Evolutionary conservation across 2,797 vertebrate genomes (phyloP).

Genomic region (Sylvilagus floridanus): DNA sequence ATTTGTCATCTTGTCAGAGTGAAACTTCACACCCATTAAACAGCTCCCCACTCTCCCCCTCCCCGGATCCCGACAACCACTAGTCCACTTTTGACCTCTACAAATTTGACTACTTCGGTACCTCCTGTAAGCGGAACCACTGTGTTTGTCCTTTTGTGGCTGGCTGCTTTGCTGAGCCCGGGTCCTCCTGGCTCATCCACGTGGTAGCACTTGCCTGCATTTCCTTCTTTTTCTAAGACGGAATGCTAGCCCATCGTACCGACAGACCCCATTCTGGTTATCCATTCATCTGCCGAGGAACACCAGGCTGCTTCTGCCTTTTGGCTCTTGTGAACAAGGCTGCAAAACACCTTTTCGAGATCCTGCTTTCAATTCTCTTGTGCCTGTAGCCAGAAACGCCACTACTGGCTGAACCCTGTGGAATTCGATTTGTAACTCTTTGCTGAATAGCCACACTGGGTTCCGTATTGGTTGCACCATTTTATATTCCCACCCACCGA

Average conservation of each 20-base stretch:
- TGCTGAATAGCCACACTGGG: too few relatives aligned
- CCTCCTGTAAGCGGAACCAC: not conserved
- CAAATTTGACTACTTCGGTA: not conserved
- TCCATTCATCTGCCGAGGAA: not conserved
- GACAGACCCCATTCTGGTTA: not conserved
- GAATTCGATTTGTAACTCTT: too few relatives aligned
- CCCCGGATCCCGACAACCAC: not conserved
- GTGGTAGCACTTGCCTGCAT: not conserved
- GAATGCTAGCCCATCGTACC: not conserved
- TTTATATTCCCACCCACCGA: not conserved
- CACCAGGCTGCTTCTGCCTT: too few relatives aligned
- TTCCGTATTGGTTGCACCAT: not conserved
- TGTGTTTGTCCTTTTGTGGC: not conserved
- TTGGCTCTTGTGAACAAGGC: too few relatives aligned
- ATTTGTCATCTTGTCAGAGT: not conserved
- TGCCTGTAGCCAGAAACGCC: too few relatives aligned
- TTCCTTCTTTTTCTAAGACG: not conserved
- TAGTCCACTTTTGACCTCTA: not conserved
- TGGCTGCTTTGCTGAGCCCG: not conserved
- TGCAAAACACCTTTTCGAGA: too few relatives aligned
- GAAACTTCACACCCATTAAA: not conserved
- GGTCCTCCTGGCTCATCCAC: not conserved
- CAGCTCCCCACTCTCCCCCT: too few relatives aligned
- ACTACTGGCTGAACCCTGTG: too few relatives aligned
- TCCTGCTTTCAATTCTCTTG: too few relatives aligned